These are phyloP conservation scores for Ceratitis capitata DNA, from an alignment of 1,140 invertebrate species.

Conservation along the genomic window DNA sequence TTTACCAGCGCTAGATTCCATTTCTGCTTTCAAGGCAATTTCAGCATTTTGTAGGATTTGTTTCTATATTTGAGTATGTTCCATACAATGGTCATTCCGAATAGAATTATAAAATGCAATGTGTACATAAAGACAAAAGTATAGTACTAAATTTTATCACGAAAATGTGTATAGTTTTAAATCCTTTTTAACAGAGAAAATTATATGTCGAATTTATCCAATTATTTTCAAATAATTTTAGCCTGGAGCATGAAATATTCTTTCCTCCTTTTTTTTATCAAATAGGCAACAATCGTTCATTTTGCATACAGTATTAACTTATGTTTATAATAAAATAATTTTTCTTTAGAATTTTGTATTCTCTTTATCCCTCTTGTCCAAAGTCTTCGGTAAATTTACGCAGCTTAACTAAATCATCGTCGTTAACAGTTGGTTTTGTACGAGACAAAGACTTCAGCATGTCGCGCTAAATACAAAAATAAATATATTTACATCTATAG, in stretches of 20 bases:
- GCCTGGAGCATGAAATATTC: background rate
- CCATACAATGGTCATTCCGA: background rate
- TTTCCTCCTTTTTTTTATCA: background rate
- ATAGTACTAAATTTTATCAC: background rate
- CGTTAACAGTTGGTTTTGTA: constrained; percentile 98
- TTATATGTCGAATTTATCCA: background rate
- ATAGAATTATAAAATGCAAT: background rate
- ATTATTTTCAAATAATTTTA: background rate
- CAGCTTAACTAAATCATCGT: constrained; percentile 93
- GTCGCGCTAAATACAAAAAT: constrained; percentile 77
- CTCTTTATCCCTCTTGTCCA: constrained; percentile 93
- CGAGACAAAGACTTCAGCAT: constrained; percentile 92
- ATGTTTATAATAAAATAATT: constrained; percentile 37
- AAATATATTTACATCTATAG: background rate
- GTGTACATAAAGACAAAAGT: background rate
- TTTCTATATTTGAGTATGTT: background rate
- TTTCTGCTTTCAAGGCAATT: background rate
- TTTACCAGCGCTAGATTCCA: background rate
- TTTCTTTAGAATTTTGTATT: background rate
- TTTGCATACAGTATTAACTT: constrained; percentile 39
- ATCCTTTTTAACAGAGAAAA: background rate
- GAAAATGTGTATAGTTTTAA: background rate
- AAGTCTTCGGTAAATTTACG: constrained; percentile 98
- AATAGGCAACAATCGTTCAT: constrained; percentile 39
- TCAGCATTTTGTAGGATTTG: background rate